Conservation (phyloP, 2,888 invertebrate genomes). For the Syritta pipiens region DNA sequence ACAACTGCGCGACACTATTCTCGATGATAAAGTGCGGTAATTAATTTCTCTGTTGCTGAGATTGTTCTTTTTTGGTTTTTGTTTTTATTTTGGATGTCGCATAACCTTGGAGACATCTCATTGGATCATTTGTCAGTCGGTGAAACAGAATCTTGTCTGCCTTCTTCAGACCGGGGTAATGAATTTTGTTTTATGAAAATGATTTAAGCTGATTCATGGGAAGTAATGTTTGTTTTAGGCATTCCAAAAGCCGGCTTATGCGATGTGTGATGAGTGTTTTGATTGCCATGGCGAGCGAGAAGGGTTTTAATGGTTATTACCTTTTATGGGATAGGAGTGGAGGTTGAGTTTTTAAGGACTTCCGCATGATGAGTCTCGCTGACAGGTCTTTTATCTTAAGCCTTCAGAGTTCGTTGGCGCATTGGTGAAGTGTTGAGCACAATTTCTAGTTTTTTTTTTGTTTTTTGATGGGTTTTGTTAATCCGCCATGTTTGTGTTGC, state of each 20-base stretch:
- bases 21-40: slow-evolving; percentile 34
- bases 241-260: slow-evolving; percentile 25
- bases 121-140: slow-evolving; percentile 33
- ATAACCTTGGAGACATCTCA: slow-evolving; percentile 41
- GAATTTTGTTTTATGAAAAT: slow-evolving; percentile 3
- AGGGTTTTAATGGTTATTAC: slow-evolving; percentile 50
- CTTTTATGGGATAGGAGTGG: slow-evolving; percentile 38
- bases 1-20: slow-evolving; percentile 19
- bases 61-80: neutral
- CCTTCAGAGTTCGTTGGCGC: too few species aligned
- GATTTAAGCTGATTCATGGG: slow-evolving; percentile 24
- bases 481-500: too few species aligned
- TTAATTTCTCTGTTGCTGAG: slow-evolving; percentile 19
- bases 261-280: slow-evolving; percentile 29
- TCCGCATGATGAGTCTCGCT: slow-evolving; percentile 27
- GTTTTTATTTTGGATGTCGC: neutral
- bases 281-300: slow-evolving; percentile 7
- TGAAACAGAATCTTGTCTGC: slow-evolving; percentile 25
- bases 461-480: too few species aligned
- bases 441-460: too few species aligned
- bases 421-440: too few species aligned
- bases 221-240: slow-evolving; percentile 41
- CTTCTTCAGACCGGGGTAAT: slow-evolving; percentile 22
- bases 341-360: slow-evolving; percentile 38
- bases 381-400: too few species aligned